Conservation (phyloP, 2,888 invertebrate genomes). For the Priocnemis perturbator region DNA sequence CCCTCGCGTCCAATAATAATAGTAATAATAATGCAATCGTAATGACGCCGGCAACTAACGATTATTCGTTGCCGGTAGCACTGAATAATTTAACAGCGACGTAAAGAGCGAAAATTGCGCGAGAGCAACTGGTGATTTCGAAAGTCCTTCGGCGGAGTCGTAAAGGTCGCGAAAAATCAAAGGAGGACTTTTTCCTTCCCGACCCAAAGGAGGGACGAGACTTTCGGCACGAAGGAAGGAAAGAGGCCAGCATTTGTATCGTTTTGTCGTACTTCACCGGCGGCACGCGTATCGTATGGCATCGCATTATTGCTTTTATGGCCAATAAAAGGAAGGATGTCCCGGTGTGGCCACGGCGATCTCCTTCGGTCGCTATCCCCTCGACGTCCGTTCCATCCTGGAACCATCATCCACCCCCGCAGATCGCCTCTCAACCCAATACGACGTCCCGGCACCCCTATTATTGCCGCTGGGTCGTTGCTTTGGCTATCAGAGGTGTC, state of each 20-base stretch:
- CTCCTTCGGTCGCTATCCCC: slow-evolving; percentile 35
- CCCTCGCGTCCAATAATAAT: slow-evolving; percentile 3
- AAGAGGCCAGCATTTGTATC: slow-evolving; percentile 64
- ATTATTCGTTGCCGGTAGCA: slow-evolving; percentile 14
- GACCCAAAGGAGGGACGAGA: no score
- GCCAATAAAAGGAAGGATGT: slow-evolving; percentile 72
- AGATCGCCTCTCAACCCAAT: slow-evolving; percentile 11
- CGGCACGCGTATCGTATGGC: slow-evolving; percentile 68
- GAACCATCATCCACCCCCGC: slow-evolving; percentile 36
- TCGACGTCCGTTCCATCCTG: slow-evolving; percentile 28
- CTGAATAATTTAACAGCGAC: slow-evolving; percentile 42
- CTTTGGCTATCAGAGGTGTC: slow-evolving; percentile 67
- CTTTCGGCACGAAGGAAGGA: slow-evolving; percentile 1
- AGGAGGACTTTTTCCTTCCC: background rate
- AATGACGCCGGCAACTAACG: background rate
- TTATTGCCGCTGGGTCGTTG: slow-evolving; percentile 64
- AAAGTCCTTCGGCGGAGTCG: slow-evolving; percentile 17
- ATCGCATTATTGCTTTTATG: slow-evolving; percentile 74
- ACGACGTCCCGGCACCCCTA: slow-evolving; percentile 26
- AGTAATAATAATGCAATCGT: background rate
- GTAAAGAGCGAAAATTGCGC: background rate
- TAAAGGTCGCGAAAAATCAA: slow-evolving; percentile 2
- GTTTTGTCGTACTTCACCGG: slow-evolving; percentile 67
- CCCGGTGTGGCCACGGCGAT: slow-evolving; percentile 50
- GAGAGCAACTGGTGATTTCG: slow-evolving; percentile 9